phyloP scores from a whole-genome alignment of 1,140 invertebrate genomes.

The Scaptomyza hsui region DNA sequence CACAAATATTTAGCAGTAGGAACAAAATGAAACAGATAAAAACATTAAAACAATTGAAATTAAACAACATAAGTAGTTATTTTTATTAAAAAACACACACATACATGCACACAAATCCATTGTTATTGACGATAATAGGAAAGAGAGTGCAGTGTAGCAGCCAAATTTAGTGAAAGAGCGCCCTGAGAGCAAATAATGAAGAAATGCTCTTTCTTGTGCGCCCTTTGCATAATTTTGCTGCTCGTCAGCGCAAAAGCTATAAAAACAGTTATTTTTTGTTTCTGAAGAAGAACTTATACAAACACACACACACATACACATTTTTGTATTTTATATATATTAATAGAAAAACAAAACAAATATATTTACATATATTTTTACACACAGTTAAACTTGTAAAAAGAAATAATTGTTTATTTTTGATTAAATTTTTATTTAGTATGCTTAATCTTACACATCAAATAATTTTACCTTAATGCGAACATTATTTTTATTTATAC shows the following conservation, averaged over 20 bases:
- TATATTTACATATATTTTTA: constrained; percentile 35
- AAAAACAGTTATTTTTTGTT: constrained; percentile 2
- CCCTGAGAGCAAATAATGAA: neutral
- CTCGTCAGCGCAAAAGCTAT: neutral
- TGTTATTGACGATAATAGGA: neutral
- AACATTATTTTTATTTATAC: constrained; percentile 41
- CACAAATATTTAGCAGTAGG: constrained; percentile 29
- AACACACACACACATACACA: neutral
- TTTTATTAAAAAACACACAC: constrained; percentile 24
- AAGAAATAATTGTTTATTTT: constrained; percentile 41
- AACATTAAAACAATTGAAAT: constrained; percentile 13
- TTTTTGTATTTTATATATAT: constrained; percentile 17
- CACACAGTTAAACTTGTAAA: constrained; percentile 33
- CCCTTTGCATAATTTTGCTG: constrained; percentile 7
- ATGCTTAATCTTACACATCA: constrained; percentile 41
- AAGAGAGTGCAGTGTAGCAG: neutral
- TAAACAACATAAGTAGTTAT: constrained; percentile 24
- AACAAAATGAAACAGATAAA: constrained; percentile 37
- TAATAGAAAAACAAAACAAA: neutral
- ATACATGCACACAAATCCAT: constrained; percentile 7
- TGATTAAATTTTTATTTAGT: constrained; percentile 41
- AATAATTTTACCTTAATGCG: constrained; percentile 26
- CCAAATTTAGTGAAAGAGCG: neutral
- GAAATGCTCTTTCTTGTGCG: no score
- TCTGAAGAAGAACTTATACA: neutral